phyloP scores from a whole-genome alignment of 2,797 vertebrate species.

The Poeciliopsis turneri region DNA sequence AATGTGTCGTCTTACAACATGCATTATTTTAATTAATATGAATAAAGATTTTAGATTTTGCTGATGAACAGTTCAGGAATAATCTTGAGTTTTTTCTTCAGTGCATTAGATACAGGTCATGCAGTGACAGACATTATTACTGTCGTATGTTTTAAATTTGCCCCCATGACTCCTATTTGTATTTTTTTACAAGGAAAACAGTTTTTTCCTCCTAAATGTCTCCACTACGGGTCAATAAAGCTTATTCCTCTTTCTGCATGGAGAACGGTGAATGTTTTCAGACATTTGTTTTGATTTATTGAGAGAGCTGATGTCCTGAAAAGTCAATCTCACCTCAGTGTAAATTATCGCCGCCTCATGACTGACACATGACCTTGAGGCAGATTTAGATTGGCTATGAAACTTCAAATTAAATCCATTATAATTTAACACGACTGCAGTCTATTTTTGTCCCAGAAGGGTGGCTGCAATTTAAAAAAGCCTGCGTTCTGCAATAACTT shows the following conservation, averaged over 20 bases:
- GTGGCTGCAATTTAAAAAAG: constrained; percentile 24
- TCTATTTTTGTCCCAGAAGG: constrained; percentile 43
- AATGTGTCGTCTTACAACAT: no score
- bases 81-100: no score
- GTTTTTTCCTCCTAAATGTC: not conserved
- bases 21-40: no score
- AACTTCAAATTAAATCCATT: constrained; percentile 70
- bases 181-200: not conserved
- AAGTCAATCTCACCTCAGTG: constrained; percentile 54
- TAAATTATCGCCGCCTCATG: constrained; percentile 57
- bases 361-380: constrained; percentile 60
- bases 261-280: not conserved
- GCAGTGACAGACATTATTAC: no score
- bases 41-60: no score
- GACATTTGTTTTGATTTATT: not conserved
- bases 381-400: constrained; percentile 57
- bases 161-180: not conserved
- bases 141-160: not conserved
- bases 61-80: no score
- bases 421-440: constrained; percentile 66
- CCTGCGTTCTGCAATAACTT: constrained; percentile 47
- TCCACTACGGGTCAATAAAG: not conserved
- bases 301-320: constrained; percentile 55
- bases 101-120: no score
- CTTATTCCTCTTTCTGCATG: not conserved